These are phyloP conservation scores for Columba livia DNA, from an alignment of 2,113 vertebrate genomes.

Conservation along the genomic window DNA sequence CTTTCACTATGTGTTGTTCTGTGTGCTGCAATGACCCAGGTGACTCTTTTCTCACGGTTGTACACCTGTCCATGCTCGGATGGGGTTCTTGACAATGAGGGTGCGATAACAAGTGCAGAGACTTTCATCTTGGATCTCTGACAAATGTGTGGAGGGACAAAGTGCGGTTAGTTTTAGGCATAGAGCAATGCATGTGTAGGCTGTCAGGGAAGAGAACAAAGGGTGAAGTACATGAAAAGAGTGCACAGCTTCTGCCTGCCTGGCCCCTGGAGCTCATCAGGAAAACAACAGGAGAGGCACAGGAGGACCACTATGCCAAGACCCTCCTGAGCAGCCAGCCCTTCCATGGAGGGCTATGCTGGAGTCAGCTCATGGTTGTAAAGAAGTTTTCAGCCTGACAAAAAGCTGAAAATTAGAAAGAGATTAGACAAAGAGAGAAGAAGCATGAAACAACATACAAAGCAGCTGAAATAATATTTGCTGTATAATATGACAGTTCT, in stretches of 20 bases:
- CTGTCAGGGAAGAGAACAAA: background rate
- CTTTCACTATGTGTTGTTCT: rapidly evolving
- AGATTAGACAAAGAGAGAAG: background rate
- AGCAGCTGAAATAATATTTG: background rate
- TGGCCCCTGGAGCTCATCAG: background rate
- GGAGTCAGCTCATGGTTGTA: background rate
- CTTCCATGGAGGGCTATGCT: background rate
- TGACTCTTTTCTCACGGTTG: background rate
- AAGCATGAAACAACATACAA: background rate
- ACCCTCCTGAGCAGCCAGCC: background rate
- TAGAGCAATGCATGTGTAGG: background rate
- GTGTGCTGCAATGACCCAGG: background rate
- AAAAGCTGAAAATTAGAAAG: background rate
- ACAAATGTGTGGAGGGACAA: background rate
- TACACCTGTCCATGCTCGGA: background rate
- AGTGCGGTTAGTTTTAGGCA: background rate
- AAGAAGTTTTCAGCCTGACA: background rate
- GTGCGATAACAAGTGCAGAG: background rate
- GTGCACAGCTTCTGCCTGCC: background rate
- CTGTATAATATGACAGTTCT: background rate
- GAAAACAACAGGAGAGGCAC: background rate
- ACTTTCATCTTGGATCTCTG: background rate
- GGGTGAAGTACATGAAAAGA: rapidly evolving
- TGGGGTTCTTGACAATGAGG: background rate
- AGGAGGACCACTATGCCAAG: background rate